phyloP scores from a whole-genome alignment of 2,113 vertebrate species.

The Turdus rufiventris region DNA sequence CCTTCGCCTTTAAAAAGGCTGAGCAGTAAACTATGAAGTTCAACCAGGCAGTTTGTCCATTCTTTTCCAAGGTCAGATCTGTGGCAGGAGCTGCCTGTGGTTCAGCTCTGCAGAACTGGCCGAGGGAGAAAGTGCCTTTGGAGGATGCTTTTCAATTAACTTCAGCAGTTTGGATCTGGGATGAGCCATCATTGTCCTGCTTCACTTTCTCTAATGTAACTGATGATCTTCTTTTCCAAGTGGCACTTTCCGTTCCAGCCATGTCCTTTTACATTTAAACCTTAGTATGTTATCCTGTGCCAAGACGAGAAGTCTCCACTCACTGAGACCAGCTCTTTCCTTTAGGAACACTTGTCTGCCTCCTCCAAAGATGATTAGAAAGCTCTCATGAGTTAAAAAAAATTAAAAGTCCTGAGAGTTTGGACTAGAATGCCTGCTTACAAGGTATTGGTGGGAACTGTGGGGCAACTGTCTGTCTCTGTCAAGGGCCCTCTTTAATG shows the following conservation, averaged over 20 bases:
- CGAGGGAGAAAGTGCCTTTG: neutral
- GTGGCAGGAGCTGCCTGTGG: neutral
- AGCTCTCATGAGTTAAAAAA: neutral
- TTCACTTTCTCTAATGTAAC: neutral
- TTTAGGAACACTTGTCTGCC: neutral
- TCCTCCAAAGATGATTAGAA: neutral
- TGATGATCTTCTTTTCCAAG: neutral
- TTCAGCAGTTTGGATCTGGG: neutral
- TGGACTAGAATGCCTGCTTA: neutral
- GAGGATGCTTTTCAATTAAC: neutral
- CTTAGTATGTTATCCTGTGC: neutral
- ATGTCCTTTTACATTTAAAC: neutral
- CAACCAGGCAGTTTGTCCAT: neutral
- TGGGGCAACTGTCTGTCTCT: neutral
- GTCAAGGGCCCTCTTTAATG: neutral
- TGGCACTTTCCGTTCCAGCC: neutral
- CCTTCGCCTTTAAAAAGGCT: neutral
- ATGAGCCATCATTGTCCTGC: neutral
- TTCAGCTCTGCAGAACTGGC: neutral
- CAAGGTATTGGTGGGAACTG: neutral
- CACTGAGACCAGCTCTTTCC: neutral
- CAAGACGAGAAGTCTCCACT: neutral
- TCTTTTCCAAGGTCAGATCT: neutral
- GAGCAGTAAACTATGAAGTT: neutral
- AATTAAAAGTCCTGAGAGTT: neutral